Conservation (phyloP, 1,140 invertebrate species). For the Colletes gigas region DNA sequence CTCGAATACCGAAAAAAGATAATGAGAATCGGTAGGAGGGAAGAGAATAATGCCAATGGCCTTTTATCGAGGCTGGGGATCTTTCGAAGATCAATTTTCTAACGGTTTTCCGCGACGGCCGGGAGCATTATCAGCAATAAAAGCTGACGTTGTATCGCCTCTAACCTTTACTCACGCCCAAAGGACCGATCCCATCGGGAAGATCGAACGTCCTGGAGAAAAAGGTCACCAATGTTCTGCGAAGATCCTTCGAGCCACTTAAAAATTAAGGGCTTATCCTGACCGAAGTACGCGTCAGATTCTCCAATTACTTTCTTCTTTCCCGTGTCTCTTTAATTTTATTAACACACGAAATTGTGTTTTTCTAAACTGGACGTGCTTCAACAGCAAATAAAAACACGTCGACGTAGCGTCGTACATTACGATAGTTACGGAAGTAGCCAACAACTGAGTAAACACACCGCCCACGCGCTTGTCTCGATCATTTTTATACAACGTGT, state of each 20-base stretch:
- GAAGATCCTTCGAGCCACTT: constrained; percentile 31
- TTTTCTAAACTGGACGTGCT: too few relatives aligned
- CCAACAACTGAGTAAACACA: too few relatives aligned
- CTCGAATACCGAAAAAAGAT: not conserved
- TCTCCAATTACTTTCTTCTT: not conserved
- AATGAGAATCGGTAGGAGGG: too few relatives aligned
- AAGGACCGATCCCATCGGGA: constrained; percentile 32
- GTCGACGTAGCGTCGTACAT: too few relatives aligned
- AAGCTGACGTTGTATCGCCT: constrained; percentile 13
- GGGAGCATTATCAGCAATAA: constrained; percentile 39
- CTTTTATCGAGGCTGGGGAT: too few relatives aligned
- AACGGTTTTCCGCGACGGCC: not conserved
- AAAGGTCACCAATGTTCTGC: constrained; percentile 31
- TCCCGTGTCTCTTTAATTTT: too few relatives aligned
- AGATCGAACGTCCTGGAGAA: constrained; percentile 23
- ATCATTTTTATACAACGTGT: too few relatives aligned
- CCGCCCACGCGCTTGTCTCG: too few relatives aligned
- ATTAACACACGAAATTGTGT: not conserved
- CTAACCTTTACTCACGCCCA: not conserved
- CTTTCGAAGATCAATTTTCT: not conserved
- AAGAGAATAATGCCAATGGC: too few relatives aligned
- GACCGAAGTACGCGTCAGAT: not conserved
- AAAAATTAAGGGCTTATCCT: constrained; percentile 42
- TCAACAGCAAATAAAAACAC: too few relatives aligned
- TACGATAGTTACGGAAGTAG: too few relatives aligned